Percentiles rank a stretch among this genome's conserved stretches.
Conservation (phyloP, 2,113 vertebrate species). For the Gopherus flavomarginatus region DNA sequence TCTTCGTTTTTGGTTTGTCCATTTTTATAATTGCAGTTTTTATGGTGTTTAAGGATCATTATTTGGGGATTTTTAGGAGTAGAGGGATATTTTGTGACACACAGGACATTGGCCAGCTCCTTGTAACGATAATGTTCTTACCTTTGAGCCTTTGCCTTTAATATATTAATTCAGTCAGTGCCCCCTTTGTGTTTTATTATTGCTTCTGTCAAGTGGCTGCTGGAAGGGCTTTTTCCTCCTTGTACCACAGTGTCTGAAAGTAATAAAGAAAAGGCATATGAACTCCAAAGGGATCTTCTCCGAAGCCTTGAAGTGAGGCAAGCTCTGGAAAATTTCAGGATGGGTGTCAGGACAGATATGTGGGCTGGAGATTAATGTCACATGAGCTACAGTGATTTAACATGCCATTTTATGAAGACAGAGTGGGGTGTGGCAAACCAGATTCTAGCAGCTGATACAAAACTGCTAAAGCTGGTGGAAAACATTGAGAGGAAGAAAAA, state of each 20-base stretch:
- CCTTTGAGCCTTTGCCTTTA: not conserved
- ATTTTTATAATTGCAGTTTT: not conserved
- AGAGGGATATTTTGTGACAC: not conserved
- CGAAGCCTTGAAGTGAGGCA: conserved; percentile 13
- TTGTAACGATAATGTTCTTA: not conserved
- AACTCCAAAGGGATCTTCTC: conserved; percentile 29
- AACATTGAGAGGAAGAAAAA: not conserved
- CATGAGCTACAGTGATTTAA: not conserved
- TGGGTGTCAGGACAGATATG: conserved; percentile 36
- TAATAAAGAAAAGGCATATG: conserved; percentile 24
- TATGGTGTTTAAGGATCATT: not conserved
- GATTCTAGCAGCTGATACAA: not conserved
- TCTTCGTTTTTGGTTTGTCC: not conserved
- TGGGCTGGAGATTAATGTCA: not conserved
- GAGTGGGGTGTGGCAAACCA: not conserved
- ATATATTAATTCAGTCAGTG: not conserved
- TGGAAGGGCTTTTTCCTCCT: not conserved
- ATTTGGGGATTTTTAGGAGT: not conserved
- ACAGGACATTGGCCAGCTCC: not conserved
- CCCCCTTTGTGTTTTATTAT: not conserved
- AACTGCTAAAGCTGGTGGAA: not conserved
- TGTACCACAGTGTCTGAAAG: not conserved
- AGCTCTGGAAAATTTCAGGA: conserved; percentile 42
- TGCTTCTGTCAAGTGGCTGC: not conserved
- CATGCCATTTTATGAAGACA: not conserved